Percentiles rank a stretch among this genome's conserved stretches.
Evolutionary conservation across 2,888 invertebrate genomes (phyloP).

Genomic region (Tachina fera): DNA sequence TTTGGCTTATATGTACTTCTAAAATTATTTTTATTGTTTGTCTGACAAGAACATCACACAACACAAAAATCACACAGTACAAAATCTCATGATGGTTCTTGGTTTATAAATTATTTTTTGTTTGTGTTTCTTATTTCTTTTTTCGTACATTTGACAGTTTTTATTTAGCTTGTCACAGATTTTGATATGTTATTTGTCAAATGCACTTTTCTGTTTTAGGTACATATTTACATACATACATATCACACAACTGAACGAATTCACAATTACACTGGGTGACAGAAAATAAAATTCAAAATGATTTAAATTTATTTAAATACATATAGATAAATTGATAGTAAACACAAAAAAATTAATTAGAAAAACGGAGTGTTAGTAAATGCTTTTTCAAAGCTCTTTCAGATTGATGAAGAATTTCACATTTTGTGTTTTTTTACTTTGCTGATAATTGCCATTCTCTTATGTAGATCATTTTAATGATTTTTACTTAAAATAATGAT

Average conservation of each 20-base stretch:
- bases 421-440: no score
- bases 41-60: constrained; percentile 51
- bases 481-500: no score
- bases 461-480: no score
- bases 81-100: constrained; percentile 54
- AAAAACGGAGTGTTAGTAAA: no score
- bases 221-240: constrained; percentile 16
- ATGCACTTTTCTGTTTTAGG: constrained; percentile 76
- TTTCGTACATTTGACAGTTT: constrained; percentile 70
- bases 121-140: constrained; percentile 48
- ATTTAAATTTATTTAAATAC: neutral
- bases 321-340: no score
- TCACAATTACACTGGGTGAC: constrained; percentile 2
- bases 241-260: neutral
- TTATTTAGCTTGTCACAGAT: constrained; percentile 77
- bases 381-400: no score
- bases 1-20: constrained; percentile 10
- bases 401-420: no score
- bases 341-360: no score
- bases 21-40: constrained; percentile 53
- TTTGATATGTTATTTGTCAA: constrained; percentile 81
- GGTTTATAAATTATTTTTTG: constrained; percentile 37
- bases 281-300: neutral
- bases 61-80: constrained; percentile 9
- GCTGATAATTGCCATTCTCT: no score